phyloP scores from a whole-genome alignment of 2,797 vertebrate genomes.

The Phoebastria nigripes region DNA sequence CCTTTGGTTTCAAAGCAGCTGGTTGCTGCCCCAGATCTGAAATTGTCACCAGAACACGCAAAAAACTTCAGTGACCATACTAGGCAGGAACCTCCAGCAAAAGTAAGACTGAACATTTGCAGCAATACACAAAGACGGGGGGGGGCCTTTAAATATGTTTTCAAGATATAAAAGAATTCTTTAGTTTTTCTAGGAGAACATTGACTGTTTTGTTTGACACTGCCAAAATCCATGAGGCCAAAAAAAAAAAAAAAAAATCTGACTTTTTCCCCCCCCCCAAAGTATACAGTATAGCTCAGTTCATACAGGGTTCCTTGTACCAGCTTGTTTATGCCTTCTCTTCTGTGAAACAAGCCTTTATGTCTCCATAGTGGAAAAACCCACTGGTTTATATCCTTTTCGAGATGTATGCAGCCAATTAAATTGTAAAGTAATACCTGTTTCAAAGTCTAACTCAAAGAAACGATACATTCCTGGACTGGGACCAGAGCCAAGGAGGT shows the following conservation, averaged over 20 bases:
- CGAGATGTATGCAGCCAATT: slow-evolving; percentile 69
- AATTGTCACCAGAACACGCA: neutral
- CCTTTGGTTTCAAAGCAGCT: neutral
- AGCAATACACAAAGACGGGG: neutral
- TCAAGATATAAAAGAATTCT: slow-evolving; percentile 15
- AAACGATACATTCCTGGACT: slow-evolving; percentile 47
- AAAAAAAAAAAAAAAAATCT: neutral
- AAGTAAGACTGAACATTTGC: neutral
- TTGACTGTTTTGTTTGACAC: slow-evolving; percentile 60
- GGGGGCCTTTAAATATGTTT: neutral
- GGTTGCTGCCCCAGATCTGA: neutral
- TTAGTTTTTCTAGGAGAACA: slow-evolving; percentile 67
- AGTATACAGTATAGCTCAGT: slow-evolving; percentile 55
- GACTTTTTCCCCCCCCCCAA: neutral
- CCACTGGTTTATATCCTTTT: slow-evolving; percentile 66
- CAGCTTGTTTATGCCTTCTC: slow-evolving; percentile 69
- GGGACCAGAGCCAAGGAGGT: slow-evolving; percentile 53
- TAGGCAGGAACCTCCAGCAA: neutral
- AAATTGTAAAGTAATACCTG: slow-evolving; percentile 71
- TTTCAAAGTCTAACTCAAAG: slow-evolving; percentile 68
- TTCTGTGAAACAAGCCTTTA: slow-evolving; percentile 71
- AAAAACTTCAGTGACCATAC: neutral
- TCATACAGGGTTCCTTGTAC: slow-evolving; percentile 75
- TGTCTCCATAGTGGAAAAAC: slow-evolving; percentile 65
- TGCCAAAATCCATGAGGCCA: slow-evolving; percentile 69